These are phyloP conservation scores for Aulostomus chinensis DNA, from an alignment of 2,797 vertebrate species.

Conservation along the genomic window DNA sequence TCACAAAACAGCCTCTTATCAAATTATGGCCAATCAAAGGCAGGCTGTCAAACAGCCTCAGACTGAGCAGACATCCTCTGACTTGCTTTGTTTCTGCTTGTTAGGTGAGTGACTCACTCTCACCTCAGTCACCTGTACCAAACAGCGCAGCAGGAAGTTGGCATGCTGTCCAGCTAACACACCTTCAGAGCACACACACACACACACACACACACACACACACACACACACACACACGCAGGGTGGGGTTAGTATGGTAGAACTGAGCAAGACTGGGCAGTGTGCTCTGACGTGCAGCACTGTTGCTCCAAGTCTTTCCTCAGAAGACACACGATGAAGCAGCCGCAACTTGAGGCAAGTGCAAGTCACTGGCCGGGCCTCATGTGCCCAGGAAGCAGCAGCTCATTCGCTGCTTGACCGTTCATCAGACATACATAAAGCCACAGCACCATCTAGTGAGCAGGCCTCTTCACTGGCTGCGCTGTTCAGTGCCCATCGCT, in stretches of 20 bases:
- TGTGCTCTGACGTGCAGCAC: background rate
- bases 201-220: background rate
- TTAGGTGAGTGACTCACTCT: constrained; percentile 37
- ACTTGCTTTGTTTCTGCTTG: constrained; percentile 12
- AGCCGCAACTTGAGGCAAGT: background rate
- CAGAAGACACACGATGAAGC: background rate
- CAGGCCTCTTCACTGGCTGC: background rate
- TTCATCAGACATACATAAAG: constrained; percentile 2
- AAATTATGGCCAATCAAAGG: background rate
- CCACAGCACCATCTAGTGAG: constrained; percentile 69
- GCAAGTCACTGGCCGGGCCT: background rate
- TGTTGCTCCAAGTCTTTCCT: background rate
- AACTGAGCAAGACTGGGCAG: constrained; percentile 3
- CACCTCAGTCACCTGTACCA: constrained; percentile 26
- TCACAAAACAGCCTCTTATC: constrained; percentile 8
- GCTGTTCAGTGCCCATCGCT: background rate
- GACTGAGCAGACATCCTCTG: background rate
- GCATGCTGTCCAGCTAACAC: constrained; percentile 1
- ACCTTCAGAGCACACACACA: background rate
- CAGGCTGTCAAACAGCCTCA: constrained; percentile 1
- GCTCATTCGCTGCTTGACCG: background rate
- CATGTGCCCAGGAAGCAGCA: background rate
- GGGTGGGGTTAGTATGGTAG: constrained; percentile 20
- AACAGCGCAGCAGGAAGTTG: constrained; percentile 28
- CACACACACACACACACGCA: no score